Evolutionary conservation across 2,888 invertebrate genomes (phyloP).

Genomic region (Chirona hameri): DNA sequence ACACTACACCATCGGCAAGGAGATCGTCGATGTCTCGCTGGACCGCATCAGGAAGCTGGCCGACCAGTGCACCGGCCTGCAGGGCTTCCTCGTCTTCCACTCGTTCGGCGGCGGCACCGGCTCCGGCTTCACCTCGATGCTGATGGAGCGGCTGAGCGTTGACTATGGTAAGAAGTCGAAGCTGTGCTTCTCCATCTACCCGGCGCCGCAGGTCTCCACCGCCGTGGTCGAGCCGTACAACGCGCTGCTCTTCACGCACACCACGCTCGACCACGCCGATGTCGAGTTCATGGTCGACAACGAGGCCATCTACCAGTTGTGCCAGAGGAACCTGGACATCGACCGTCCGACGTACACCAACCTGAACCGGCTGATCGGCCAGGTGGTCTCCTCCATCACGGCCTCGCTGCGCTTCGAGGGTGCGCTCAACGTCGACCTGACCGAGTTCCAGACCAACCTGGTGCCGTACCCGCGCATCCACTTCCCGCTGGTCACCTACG

Average conservation of each 20-base stretch:
- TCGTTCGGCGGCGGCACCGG: constrained; percentile 54
- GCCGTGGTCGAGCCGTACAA: constrained; percentile 59
- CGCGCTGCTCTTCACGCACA: constrained; percentile 63
- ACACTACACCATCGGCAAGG: constrained; percentile 48
- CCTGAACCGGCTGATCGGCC: constrained; percentile 73
- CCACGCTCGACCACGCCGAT: constrained; percentile 54
- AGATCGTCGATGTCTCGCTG: constrained; percentile 44
- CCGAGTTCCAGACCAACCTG: constrained; percentile 41
- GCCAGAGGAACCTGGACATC: constrained; percentile 64
- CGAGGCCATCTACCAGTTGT: constrained; percentile 69
- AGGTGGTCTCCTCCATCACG: constrained; percentile 53
- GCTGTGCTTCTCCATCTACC: constrained; percentile 43
- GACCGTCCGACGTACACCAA: constrained; percentile 55
- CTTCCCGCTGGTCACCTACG: constrained; percentile 64
- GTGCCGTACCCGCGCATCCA: constrained; percentile 77
- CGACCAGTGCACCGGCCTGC: constrained; percentile 48
- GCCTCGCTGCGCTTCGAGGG: constrained; percentile 45
- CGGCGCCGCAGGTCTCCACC: constrained; percentile 47
- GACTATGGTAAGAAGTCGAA: constrained; percentile 56
- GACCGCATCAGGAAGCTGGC: constrained; percentile 45
- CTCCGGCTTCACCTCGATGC: constrained; percentile 53
- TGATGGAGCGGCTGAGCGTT: constrained; percentile 53
- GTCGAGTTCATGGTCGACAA: constrained; percentile 60
- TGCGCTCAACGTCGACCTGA: constrained; percentile 41
- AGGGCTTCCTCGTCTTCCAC: constrained; percentile 53